Percentiles rank a stretch among this genome's conserved stretches.
Conservation (phyloP, 2,888 invertebrate genomes). For the Eurois occulta region DNA sequence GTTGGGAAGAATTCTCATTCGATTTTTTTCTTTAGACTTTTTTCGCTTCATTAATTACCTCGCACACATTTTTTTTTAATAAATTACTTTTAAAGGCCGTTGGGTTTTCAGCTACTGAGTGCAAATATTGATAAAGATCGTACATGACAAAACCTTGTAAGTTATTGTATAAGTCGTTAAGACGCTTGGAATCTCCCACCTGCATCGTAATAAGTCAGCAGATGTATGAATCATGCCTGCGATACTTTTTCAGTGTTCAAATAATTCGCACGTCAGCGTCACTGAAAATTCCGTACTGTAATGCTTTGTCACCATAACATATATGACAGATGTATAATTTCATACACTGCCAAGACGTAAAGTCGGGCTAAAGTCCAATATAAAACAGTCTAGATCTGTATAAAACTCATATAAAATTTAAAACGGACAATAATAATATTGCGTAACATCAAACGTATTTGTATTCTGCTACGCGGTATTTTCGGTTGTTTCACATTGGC, state of each 20-base stretch:
- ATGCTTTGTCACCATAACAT: conserved; percentile 55
- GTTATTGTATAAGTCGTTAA: conserved; percentile 1
- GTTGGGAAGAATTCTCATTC: not conserved
- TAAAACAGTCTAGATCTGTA: conserved; percentile 65
- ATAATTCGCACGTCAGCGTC: conserved; percentile 49
- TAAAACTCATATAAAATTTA: conserved; percentile 66
- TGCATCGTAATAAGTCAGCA: conserved; percentile 23
- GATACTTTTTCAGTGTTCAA: conserved; percentile 22
- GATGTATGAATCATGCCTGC: conserved; percentile 34
- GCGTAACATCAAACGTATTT: conserved; percentile 72
- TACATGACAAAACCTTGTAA: not conserved
- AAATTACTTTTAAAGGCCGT: not conserved
- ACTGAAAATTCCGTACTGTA: conserved; percentile 39
- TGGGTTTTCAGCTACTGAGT: not conserved
- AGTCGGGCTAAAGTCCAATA: conserved; percentile 69
- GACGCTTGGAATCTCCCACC: conserved; percentile 18
- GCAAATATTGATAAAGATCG: not conserved
- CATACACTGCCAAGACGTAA: conserved; percentile 71
- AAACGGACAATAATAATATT: conserved; percentile 65
- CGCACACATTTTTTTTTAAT: too few relatives aligned
- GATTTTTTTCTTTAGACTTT: conserved; percentile 26
- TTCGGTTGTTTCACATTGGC: conserved; percentile 74
- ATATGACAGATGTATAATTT: conserved; percentile 51
- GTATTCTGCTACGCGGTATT: conserved; percentile 76
- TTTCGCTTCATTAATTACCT: not conserved